phyloP scores from a whole-genome alignment of 2,113 vertebrate genomes.

The Aplodontia rufa region DNA sequence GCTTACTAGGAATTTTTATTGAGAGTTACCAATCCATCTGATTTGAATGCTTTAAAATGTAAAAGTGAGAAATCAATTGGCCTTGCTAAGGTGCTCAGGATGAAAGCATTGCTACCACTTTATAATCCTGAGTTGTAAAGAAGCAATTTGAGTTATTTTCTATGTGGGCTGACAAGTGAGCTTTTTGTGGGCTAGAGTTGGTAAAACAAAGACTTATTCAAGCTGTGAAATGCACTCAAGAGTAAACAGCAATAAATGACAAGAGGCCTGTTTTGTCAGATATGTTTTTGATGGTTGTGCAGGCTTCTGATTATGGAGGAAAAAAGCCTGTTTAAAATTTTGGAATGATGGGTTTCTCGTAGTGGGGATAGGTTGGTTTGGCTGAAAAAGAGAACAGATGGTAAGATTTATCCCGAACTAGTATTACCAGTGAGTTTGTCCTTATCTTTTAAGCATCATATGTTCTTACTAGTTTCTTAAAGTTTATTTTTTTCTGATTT shows the following conservation, averaged over 20 bases:
- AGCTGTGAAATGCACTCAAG: conserved; percentile 71
- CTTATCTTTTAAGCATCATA: conserved; percentile 16
- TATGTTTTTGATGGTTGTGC: conserved; percentile 54
- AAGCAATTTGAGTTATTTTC: conserved; percentile 68
- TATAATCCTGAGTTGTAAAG: conserved; percentile 65
- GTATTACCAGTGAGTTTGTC: background rate
- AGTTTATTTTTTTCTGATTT: conserved; percentile 28
- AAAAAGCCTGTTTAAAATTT: conserved; percentile 44
- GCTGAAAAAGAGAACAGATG: conserved; percentile 23
- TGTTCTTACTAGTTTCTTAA: conserved; percentile 40
- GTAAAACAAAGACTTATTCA: conserved; percentile 75
- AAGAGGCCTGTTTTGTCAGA: conserved; percentile 67
- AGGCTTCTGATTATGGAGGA: conserved; percentile 55
- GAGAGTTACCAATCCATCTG: conserved; percentile 51
- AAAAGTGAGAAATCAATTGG: conserved; percentile 64
- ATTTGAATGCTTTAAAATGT: conserved; percentile 59
- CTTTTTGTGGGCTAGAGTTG: conserved; percentile 58
- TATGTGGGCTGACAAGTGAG: conserved; percentile 66
- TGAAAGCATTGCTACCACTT: conserved; percentile 43
- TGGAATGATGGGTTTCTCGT: conserved; percentile 34
- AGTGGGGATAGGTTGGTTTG: background rate
- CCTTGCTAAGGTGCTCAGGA: conserved; percentile 25
- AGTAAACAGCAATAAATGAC: conserved; percentile 73
- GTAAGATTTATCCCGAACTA: background rate
- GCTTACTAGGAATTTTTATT: conserved; percentile 60